These are phyloP conservation scores for Metaphire vulgaris DNA, from an alignment of 1,140 invertebrate species.

Conservation along the genomic window DNA sequence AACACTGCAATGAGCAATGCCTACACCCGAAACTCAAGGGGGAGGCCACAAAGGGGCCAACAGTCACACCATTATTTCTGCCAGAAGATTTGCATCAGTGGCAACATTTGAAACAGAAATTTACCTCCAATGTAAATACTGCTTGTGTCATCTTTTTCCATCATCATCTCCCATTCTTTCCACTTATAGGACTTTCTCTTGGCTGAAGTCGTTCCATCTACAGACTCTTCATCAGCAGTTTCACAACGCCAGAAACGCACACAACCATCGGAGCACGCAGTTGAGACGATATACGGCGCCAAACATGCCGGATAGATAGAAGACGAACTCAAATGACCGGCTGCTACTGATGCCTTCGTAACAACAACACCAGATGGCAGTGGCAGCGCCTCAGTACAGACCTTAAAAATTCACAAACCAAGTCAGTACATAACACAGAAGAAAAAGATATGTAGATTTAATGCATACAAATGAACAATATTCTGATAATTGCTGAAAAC, in stretches of 20 bases:
- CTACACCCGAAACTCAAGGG: too few species aligned
- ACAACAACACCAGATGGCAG: constrained; percentile 84
- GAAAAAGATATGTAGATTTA: too few species aligned
- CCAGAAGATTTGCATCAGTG: too few species aligned
- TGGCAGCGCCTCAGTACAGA: constrained; percentile 75
- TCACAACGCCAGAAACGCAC: constrained; percentile 75
- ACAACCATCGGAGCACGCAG: constrained; percentile 59
- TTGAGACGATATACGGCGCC: constrained; percentile 89
- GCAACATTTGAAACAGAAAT: too few species aligned
- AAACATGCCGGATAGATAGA: constrained; percentile 97
- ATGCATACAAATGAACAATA: too few species aligned
- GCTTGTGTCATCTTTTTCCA: constrained; percentile 68
- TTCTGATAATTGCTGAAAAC: too few species aligned
- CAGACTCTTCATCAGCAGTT: constrained; percentile 49
- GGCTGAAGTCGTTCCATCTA: too few species aligned
- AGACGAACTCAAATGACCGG: constrained; percentile 93
- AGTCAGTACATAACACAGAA: too few species aligned
- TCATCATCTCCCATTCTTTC: constrained; percentile 69
- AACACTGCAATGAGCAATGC: too few species aligned
- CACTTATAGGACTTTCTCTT: not conserved
- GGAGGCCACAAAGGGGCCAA: too few species aligned
- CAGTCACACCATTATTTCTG: too few species aligned
- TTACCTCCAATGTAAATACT: constrained; percentile 77
- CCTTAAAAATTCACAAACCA: too few species aligned
- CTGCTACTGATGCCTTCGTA: constrained; percentile 82